Percentiles rank a stretch among this genome's conserved stretches.
Conservation (phyloP, 2,797 vertebrate species). For the Rallus crepitans region DNA sequence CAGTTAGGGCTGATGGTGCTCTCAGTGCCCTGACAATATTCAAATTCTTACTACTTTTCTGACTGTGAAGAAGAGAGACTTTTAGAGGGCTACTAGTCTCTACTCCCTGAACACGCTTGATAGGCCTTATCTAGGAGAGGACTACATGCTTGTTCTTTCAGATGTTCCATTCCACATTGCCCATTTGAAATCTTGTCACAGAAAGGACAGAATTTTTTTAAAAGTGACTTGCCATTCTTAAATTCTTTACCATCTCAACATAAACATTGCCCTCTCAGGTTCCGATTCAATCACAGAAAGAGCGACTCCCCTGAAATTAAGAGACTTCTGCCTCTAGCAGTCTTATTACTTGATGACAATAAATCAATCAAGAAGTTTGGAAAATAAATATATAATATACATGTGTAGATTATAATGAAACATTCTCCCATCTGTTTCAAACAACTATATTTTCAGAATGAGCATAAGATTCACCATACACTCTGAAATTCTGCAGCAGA, state of each 20-base stretch:
- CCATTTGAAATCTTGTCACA: not conserved
- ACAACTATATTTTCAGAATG: not conserved
- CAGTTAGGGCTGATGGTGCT: not conserved
- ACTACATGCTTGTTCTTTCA: not conserved
- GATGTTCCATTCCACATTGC: not conserved
- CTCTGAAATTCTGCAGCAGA: not conserved
- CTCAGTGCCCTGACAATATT: not conserved
- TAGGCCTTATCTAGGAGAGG: rapidly evolving
- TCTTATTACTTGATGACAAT: not conserved
- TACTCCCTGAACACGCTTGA: not conserved
- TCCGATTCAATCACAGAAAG: not conserved
- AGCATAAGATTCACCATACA: not conserved
- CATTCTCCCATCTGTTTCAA: not conserved
- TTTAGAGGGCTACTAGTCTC: not conserved
- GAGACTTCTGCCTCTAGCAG: not conserved
- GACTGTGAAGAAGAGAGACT: not conserved
- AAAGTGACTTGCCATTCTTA: not conserved
- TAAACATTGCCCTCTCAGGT: not conserved
- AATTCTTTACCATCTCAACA: not conserved
- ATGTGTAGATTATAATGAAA: not conserved
- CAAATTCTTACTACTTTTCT: not conserved
- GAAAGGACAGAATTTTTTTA: not conserved
- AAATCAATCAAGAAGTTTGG: not conserved
- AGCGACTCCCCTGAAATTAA: not conserved
- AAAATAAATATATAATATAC: not conserved